Evolutionary conservation across 2,888 invertebrate species (phyloP).

Genomic region (Nomada flava): DNA sequence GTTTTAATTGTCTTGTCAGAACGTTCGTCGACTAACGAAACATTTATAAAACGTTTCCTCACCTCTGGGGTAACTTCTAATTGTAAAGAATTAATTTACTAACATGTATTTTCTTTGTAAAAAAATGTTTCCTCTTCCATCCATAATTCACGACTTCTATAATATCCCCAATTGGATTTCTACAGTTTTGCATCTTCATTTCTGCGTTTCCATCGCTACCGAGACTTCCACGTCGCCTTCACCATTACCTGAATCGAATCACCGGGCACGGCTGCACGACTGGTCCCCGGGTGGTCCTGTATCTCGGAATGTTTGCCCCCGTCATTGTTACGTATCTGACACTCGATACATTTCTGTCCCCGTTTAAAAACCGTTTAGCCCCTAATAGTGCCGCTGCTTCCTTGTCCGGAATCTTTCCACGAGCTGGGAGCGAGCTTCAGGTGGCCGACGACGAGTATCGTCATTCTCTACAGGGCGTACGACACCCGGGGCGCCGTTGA

Average conservation of each 20-base stretch:
- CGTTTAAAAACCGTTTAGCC: constrained; percentile 79
- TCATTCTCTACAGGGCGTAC: constrained; percentile 42
- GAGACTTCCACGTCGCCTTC: neutral
- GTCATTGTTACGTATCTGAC: constrained; percentile 77
- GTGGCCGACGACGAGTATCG: constrained; percentile 45
- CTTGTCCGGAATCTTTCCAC: constrained; percentile 5
- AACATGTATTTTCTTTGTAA: neutral
- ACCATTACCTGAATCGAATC: constrained; percentile 1
- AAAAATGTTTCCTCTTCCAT: neutral
- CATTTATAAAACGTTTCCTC: too few species aligned
- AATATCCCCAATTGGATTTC: neutral
- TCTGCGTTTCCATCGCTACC: neutral
- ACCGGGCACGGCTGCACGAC: constrained; percentile 19
- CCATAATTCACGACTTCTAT: neutral
- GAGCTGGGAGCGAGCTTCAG: constrained; percentile 27
- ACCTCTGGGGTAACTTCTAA: too few species aligned
- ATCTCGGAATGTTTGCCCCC: constrained; percentile 75
- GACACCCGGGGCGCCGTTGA: constrained; percentile 80
- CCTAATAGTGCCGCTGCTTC: constrained; percentile 70
- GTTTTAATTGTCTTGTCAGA: too few species aligned
- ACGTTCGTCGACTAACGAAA: too few species aligned
- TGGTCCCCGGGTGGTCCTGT: constrained; percentile 75
- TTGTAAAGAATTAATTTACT: too few species aligned
- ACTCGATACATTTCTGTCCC: constrained; percentile 70
- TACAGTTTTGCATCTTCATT: neutral